Conservation (phyloP, 2,797 vertebrate genomes). For the Lepus oiostolus region DNA sequence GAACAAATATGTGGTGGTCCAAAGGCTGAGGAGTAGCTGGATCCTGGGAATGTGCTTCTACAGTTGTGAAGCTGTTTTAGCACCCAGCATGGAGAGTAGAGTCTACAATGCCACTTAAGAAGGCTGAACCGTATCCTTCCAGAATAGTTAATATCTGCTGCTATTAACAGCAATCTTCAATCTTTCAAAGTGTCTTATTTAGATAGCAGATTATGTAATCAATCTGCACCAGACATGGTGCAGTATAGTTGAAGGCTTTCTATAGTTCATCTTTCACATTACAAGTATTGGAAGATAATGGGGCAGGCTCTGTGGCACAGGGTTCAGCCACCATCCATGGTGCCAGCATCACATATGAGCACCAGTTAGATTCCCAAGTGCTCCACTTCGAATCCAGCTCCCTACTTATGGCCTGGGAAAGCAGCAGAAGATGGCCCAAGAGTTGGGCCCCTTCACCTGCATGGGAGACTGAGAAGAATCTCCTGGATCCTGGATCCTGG, state of each 20-base stretch:
- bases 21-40: not conserved
- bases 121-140: not conserved
- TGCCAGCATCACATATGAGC: too few relatives aligned
- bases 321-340: too few relatives aligned
- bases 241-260: not conserved
- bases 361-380: too few relatives aligned
- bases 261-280: not conserved
- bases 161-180: not conserved
- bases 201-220: not conserved
- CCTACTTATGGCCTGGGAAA: too few relatives aligned
- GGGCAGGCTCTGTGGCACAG: too few relatives aligned
- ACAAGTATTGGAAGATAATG: not conserved
- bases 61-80: not conserved
- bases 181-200: not conserved
- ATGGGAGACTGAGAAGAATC: too few relatives aligned
- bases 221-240: not conserved
- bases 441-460: too few relatives aligned
- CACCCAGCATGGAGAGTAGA: not conserved
- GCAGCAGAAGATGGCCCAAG: too few relatives aligned
- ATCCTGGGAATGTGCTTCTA: not conserved
- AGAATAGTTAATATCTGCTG: not conserved
- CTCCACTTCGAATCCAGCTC: too few relatives aligned
- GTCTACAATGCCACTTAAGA: not conserved
- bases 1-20: not conserved
- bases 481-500: too few relatives aligned